Evolutionary conservation across 2,113 vertebrate genomes (phyloP).

Genomic region (Silurus meridionalis): DNA sequence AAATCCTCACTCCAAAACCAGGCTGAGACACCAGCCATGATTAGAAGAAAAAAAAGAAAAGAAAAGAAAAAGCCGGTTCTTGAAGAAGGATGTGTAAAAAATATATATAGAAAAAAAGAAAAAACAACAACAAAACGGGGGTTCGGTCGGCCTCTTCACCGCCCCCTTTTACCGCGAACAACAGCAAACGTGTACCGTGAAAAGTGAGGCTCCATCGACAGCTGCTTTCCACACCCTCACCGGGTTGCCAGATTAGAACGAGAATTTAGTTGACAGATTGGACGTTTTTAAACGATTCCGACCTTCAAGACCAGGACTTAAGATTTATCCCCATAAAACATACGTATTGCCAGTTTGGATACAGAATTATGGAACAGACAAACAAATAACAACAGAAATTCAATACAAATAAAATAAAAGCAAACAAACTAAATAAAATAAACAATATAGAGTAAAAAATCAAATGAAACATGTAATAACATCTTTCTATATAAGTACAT

Average conservation of each 20-base stretch:
- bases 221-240: conserved; percentile 19
- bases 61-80: neutral
- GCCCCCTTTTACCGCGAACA: neutral
- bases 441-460: too few species aligned
- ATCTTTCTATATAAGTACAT: too few species aligned
- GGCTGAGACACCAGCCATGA: conserved; percentile 82
- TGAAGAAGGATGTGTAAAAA: conserved; percentile 15
- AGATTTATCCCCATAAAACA: too few species aligned
- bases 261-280: neutral
- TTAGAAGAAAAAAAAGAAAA: conserved; percentile 21
- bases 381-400: too few species aligned
- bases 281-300: neutral
- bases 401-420: too few species aligned
- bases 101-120: neutral
- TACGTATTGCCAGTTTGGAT: too few species aligned
- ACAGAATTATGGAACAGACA: too few species aligned
- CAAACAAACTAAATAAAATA: too few species aligned
- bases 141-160: neutral
- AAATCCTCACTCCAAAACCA: conserved; percentile 96
- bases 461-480: too few species aligned
- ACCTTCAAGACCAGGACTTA: neutral
- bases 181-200: conserved; percentile 5
- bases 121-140: neutral
- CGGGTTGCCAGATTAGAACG: conserved; percentile 15
- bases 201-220: conserved; percentile 34